These are phyloP conservation scores for Strigops habroptila DNA, from an alignment of 2,113 vertebrate species.

Conservation along the genomic window DNA sequence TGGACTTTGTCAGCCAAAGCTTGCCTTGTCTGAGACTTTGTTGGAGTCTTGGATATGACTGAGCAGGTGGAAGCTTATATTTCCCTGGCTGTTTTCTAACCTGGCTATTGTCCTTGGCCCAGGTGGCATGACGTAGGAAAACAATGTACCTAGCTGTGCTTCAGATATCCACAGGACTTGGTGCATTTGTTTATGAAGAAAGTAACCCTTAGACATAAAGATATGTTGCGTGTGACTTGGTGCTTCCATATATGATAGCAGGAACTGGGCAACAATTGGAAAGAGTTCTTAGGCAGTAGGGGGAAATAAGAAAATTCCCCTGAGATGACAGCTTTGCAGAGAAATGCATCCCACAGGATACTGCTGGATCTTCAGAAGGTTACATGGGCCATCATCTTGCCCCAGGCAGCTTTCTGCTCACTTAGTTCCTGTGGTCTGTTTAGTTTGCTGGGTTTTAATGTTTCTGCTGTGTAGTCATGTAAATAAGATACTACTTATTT, in stretches of 20 bases:
- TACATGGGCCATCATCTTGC: not conserved
- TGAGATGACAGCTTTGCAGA: not conserved
- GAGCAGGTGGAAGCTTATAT: not conserved
- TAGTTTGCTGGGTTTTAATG: not conserved
- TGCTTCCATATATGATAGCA: not conserved
- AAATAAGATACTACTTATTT: not conserved
- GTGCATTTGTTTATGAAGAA: not conserved
- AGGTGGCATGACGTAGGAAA: fast-evolving
- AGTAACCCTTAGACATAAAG: not conserved
- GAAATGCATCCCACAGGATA: not conserved
- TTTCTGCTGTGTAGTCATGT: not conserved
- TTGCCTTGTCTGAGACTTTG: not conserved
- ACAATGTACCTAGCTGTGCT: not conserved
- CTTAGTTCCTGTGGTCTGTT: not conserved
- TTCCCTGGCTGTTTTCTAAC: not conserved
- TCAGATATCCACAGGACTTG: not conserved
- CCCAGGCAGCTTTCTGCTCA: not conserved
- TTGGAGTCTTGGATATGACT: not conserved
- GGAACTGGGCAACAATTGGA: not conserved
- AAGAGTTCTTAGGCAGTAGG: not conserved
- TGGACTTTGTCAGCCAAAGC: not conserved
- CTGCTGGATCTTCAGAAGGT: not conserved
- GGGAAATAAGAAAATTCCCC: not conserved
- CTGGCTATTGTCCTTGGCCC: not conserved
- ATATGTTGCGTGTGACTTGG: not conserved